A percentile compares a stretch with the other conserved stretches of the same genome.
phyloP scores from a whole-genome alignment of 2,888 invertebrate species.

The Sussaba pulchella region DNA sequence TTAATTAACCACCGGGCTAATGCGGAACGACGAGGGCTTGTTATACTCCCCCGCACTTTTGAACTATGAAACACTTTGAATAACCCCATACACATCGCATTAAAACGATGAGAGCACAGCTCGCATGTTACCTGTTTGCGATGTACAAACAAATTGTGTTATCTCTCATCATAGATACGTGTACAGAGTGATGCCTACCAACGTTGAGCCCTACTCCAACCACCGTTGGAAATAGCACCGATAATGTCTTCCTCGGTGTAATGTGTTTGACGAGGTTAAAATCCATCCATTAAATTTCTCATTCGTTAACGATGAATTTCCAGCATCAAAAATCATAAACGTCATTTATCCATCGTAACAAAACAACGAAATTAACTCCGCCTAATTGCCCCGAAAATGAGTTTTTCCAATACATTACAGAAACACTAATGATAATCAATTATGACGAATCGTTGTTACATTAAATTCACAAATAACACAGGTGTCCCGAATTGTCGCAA shows the following conservation, averaged over 20 bases:
- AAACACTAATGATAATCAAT: too few relatives aligned
- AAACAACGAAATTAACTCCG: too few relatives aligned
- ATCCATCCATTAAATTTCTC: slow-evolving; percentile 6
- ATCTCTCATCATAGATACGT: slow-evolving; percentile 9
- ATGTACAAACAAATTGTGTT: slow-evolving; percentile 71
- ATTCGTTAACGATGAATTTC: neutral
- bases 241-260: slow-evolving; percentile 26
- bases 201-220: slow-evolving; percentile 5
- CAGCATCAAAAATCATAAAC: neutral
- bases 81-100: neutral
- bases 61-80: slow-evolving; percentile 4
- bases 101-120: slow-evolving; percentile 28
- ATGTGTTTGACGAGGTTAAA: slow-evolving; percentile 14
- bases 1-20: neutral
- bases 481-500: neutral
- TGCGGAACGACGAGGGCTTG: slow-evolving; percentile 8
- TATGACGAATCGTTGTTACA: too few relatives aligned
- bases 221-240: slow-evolving; percentile 2
- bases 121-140: slow-evolving; percentile 71
- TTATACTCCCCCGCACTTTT: neutral
- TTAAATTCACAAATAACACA: too few relatives aligned
- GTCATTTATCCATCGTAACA: too few relatives aligned
- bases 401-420: neutral
- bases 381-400: too few relatives aligned
- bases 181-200: neutral